Conservation (phyloP, 2,113 vertebrate genomes). For the Hepsetus odoe region DNA sequence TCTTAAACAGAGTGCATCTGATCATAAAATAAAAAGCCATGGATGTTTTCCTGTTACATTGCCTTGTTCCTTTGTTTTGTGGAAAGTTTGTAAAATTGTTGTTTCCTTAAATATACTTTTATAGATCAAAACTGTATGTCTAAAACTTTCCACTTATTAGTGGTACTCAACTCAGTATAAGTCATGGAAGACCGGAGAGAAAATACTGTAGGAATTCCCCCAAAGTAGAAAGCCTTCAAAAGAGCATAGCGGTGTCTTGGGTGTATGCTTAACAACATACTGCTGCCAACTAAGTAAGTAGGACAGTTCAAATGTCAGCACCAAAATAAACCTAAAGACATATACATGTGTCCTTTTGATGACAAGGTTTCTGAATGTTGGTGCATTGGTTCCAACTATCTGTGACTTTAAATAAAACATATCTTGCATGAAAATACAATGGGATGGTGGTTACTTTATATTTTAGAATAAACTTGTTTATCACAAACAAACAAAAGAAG, state of each 20-base stretch:
- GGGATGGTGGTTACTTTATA: background rate
- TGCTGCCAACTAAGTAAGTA: constrained; percentile 26
- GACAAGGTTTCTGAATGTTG: constrained; percentile 50
- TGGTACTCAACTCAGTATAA: background rate
- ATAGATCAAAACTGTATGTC: background rate
- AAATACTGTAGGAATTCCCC: constrained; percentile 40
- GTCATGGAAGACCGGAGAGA: background rate
- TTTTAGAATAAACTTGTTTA: background rate
- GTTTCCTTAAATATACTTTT: background rate
- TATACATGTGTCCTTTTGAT: constrained; percentile 59
- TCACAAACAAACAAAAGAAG: too few species aligned
- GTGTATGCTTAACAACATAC: background rate
- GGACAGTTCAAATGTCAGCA: constrained; percentile 44
- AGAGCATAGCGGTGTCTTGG: constrained; percentile 25
- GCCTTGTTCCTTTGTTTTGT: too few species aligned
- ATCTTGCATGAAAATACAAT: constrained; percentile 51
- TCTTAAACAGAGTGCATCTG: background rate
- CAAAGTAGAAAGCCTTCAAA: constrained; percentile 65
- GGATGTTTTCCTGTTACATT: background rate
- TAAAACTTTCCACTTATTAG: background rate
- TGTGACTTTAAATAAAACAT: constrained; percentile 64
- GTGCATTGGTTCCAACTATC: constrained; percentile 47
- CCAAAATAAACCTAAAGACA: constrained; percentile 43
- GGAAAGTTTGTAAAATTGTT: background rate
- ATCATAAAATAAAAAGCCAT: background rate